These are phyloP conservation scores for Glaucomys volans DNA, from an alignment of 2,113 vertebrate genomes.

Conservation along the genomic window DNA sequence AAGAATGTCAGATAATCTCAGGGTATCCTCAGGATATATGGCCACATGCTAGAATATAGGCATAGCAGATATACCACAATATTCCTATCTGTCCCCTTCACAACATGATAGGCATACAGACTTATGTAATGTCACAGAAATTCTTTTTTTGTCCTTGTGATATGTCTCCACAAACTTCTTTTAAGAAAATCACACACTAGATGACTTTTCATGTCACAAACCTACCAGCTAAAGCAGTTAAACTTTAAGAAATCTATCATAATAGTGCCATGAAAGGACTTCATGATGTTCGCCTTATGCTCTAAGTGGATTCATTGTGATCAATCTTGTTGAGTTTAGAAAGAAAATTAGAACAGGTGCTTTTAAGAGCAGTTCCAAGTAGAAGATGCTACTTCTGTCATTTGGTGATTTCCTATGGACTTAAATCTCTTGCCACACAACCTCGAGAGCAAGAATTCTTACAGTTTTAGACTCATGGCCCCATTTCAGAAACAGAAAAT, in stretches of 20 bases:
- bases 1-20: background rate
- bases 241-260: background rate
- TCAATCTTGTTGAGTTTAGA: background rate
- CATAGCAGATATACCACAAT: background rate
- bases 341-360: background rate
- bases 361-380: background rate
- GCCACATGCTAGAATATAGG: background rate
- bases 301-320: background rate
- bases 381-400: background rate
- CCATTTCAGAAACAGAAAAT: slow-evolving; percentile 17
- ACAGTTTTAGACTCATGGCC: background rate
- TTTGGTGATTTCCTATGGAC: background rate
- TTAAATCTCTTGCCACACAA: background rate
- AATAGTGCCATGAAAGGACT: background rate
- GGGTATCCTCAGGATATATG: background rate
- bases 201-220: background rate
- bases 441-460: background rate
- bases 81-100: too few species aligned
- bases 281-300: background rate
- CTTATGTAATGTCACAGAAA: background rate
- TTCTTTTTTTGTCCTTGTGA: background rate
- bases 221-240: background rate
- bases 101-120: background rate
- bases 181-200: background rate
- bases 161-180: background rate